Evolutionary conservation across 2,113 vertebrate species (phyloP), one percentile per base, ranked within the genome.

Genomic region (Genyomyrus donnyi): DNA sequence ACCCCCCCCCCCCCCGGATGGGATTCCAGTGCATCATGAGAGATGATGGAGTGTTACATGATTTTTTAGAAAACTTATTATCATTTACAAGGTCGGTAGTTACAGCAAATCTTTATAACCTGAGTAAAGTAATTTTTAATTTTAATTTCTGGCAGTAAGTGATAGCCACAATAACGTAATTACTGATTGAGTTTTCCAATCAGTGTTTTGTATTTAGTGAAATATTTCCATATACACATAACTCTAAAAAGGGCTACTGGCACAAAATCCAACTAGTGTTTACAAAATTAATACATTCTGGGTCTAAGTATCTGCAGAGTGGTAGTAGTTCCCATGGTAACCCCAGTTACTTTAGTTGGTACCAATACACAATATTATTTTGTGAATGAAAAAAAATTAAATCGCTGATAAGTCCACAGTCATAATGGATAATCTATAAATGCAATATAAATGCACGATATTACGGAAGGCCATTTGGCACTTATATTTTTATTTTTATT

Each of bases 261-360:
- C 15, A 77, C 0, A 77, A 77, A 77, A 42, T 77, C 13, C 5
- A 77, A 7, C 4, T 77, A 39, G 11, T 35, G 70, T 17, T 35
- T 77, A 77, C 48, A 17, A 35, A 48, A 87, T 35, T 39, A 35
- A 87, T 39, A 27, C 13, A 56, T 53, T 35, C 27, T 2, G 5
- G n/a, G 31, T 35, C 27, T 19, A 7, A n/a, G 8, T 27, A 19
- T 48, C 85, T 49, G 13, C 45, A 86, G 13, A 49, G 85, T 17
- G n/a, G 27, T 56, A 39, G 50, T n/a, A 39, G 85, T 86, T 52
- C 10, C 85, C 85, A 87, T 87, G 17, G 85, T 87, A 87, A 53
- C 49, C 5, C 0, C 24, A 39, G 85, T 39, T 53, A 5, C 31
- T 39, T 39, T 15, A 87, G 11, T 31, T 21, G 3, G 21, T n/a